Evolutionary conservation across 2,113 vertebrate genomes (phyloP), one percentile per base, ranked within the genome.

Genomic region (Halcyon senegalensis): DNA sequence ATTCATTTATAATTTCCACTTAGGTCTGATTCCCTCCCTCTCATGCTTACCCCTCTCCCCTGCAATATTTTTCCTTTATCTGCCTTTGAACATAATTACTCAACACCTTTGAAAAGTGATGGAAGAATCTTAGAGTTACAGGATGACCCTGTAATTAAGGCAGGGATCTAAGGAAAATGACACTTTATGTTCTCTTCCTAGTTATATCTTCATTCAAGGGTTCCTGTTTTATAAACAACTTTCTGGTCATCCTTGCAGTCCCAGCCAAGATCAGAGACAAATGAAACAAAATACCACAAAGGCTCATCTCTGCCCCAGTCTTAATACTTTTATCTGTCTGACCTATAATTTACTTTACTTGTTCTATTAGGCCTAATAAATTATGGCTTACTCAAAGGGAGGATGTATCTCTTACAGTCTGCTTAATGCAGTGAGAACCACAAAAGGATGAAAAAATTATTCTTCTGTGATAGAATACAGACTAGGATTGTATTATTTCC

Each of bases 1-100:
- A 23, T 90, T 93, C 56, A 76, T 96, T 95, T 97, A 94, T 79
- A 83, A 83, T 95, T 96, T 96, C 76, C 86, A 75, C 63, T 89
- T 87, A 78, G 63, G 25, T 46, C 56, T 88, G 44, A 51, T 90
- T 93, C 20, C 64, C 39, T 93, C 9, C 17, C 15, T 90, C 31
- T 81, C 31, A 39, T 10, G 66, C 9, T 60, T 79, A 20, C 17
- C n/a, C 68, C 75, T 78, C 77, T 89, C 48, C 43, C 41, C 35
- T 41, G n/a, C 13, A 44, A 9, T 44, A 25, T 46, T 83, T 95
- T 73, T 67, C 23, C 9, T 27, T 79, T 82, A 56, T 48, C 15
- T 77, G 13, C 37, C 46, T 94, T 72, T 44, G 60, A 74, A 72
- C 25, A 70, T 37, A 91, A 94, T 62, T 94, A 48, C 8, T 15